Base-by-base conservation (phyloP, 37 sponge, comb jelly and placozoan species). In the Cladorhizidae sp. region DNA sequence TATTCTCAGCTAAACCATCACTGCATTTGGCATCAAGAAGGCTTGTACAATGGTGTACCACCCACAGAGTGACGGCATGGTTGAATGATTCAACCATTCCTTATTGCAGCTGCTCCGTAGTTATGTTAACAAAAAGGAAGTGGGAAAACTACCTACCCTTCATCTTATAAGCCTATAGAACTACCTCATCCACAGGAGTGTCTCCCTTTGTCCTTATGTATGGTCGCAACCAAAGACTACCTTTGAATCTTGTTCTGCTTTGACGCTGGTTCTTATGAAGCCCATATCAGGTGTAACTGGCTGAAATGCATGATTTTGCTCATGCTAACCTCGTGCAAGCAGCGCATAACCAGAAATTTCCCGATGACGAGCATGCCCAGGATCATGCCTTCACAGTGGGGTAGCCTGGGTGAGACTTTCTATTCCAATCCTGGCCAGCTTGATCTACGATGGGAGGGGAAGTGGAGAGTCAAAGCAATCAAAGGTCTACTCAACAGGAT, bases 41-140 rank as follows among this genome's bases (percentile, higher is more conserved):
- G 18, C 85, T 40, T 42, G 64, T 17, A 84, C 86, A 62, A 79
- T 80, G 33, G 80, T 80, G 33, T 89, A 89, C 43, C 89, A 89
- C 59, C 89, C 89, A 23, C 89, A 83, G 57, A 74, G 84, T 26
- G 89, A 89, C 63, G 84, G 86, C 61, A 79, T 80, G 80, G 87
- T 83, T 20, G 83, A 90, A 74, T 35, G 77, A 35, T 77, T 86
- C 7, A 85, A 90, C 40, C 54, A 79, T 36, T 81, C 78, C 40
- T 52, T 85, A 26, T 57, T 90, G 14, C 86, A 90, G 49, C 71
- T 85, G 74, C 49, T 90, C 31, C 72, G 84, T 28, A 25, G 84
- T 28, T 91, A 91, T 87, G 77, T 87, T 3, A 54, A 78, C 29
- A 64, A 78, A 35, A 31, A 86, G 54, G 40, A 43, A 28, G 82